Evolutionary conservation across 2,797 vertebrate species (phyloP).

Genomic region (Atherinosoma microstoma): DNA sequence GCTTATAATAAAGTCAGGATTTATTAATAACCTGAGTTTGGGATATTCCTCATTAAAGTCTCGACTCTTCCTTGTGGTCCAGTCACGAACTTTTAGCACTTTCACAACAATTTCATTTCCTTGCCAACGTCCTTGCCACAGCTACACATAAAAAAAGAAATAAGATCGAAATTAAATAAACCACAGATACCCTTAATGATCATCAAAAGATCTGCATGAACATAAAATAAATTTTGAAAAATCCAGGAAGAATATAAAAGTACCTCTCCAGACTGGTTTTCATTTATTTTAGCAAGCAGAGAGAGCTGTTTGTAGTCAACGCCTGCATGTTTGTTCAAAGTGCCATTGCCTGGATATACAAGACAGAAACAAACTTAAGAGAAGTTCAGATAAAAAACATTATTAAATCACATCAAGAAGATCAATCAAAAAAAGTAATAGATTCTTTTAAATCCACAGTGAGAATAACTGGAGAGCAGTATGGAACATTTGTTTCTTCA

Average conservation of each 20-base stretch:
- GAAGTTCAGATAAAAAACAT: slow-evolving; percentile 19
- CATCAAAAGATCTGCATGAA: background rate
- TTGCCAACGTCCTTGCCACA: slow-evolving; percentile 98
- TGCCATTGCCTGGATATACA: slow-evolving; percentile 90
- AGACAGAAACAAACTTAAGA: slow-evolving; percentile 16
- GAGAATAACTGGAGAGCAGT: background rate
- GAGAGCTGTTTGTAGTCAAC: slow-evolving; percentile 95
- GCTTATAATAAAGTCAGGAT: background rate
- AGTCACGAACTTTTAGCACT: slow-evolving; percentile 93
- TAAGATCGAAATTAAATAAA: background rate
- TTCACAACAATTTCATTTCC: slow-evolving; percentile 94
- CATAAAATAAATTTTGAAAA: background rate
- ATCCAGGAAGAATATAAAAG: slow-evolving; percentile 3
- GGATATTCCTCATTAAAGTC: slow-evolving; percentile 98
- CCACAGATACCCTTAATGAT: background rate
- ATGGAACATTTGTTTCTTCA: slow-evolving; percentile 15
- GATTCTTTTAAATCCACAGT: slow-evolving; percentile 13
- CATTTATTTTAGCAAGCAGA: slow-evolving; percentile 89
- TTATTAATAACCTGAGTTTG: slow-evolving; percentile 88
- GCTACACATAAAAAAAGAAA: slow-evolving; percentile 65
- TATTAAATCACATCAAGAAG: slow-evolving; percentile 14
- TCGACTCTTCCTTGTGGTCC: slow-evolving; percentile 95
- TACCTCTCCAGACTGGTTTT: slow-evolving; percentile 98
- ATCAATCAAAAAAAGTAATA: slow-evolving; percentile 2
- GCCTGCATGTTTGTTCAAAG: slow-evolving; percentile 95